These are phyloP conservation scores for Caenorhabditis becei DNA, from an alignment of 2,888 invertebrate genomes.

Conservation along the genomic window DNA sequence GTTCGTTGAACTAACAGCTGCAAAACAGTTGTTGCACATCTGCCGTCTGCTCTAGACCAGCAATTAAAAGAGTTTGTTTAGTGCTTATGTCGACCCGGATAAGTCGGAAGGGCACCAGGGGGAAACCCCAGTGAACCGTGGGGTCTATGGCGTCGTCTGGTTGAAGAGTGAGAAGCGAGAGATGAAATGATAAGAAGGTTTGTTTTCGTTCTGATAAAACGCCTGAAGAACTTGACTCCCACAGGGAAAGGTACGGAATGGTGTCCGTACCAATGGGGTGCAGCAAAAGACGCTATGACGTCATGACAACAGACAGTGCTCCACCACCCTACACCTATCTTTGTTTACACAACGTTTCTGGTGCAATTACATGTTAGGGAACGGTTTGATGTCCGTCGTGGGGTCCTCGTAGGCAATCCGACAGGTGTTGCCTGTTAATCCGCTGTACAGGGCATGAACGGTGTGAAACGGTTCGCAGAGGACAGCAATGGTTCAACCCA, in stretches of 20 bases:
- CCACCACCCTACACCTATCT: neutral
- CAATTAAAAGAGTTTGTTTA: neutral
- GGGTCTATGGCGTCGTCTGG: conserved; percentile 4
- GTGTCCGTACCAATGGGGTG: conserved; percentile 2
- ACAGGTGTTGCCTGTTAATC: neutral
- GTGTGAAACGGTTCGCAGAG: neutral
- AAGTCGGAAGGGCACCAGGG: neutral
- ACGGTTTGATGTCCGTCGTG: neutral
- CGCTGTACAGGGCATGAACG: neutral
- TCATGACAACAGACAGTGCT: conserved; percentile 9
- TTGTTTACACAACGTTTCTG: conserved; percentile 26
- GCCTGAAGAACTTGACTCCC: neutral
- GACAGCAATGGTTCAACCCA: too few relatives aligned
- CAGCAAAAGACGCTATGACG: conserved; percentile 1
- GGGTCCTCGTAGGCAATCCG: neutral
- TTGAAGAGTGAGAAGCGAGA: neutral
- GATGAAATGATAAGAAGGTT: conserved; percentile 16
- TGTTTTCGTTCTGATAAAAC: neutral
- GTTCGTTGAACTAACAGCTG: neutral
- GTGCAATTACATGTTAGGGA: conserved; percentile 15
- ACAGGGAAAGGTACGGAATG: neutral
- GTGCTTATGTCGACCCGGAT: too few relatives aligned
- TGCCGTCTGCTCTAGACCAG: neutral
- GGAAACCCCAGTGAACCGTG: neutral
- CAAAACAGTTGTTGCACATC: conserved; percentile 23